Conservation (phyloP, 2,113 vertebrate species). For the Hippocampus mohnikei region DNA sequence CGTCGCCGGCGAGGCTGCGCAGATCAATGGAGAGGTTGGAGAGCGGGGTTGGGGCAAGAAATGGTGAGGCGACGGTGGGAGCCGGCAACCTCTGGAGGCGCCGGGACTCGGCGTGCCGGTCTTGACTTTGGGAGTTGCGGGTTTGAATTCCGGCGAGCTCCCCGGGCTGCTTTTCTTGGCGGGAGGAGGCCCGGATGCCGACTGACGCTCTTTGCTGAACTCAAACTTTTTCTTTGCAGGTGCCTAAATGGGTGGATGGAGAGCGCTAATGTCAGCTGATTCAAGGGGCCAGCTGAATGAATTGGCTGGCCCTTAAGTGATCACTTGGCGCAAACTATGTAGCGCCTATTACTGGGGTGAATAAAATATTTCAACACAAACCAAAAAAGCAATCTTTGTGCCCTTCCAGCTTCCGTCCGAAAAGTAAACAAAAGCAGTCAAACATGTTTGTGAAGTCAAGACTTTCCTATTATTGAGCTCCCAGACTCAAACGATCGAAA, state of each 20-base stretch:
- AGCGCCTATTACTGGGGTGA: too few relatives aligned
- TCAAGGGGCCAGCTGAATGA: too few relatives aligned
- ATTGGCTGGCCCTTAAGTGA: too few relatives aligned
- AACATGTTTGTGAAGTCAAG: background rate
- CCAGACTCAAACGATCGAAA: background rate
- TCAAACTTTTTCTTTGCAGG: constrained; percentile 84
- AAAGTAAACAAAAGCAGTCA: too few relatives aligned
- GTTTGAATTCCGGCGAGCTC: constrained; percentile 58
- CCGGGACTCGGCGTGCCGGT: constrained; percentile 47
- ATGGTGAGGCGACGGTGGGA: background rate
- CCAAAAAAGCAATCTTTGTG: too few relatives aligned
- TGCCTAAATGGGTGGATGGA: constrained; percentile 43
- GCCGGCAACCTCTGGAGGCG: constrained; percentile 70
- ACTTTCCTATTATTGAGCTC: background rate
- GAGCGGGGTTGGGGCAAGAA: too few relatives aligned
- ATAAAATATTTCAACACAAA: background rate
- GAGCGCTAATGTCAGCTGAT: too few relatives aligned
- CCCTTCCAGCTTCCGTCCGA: too few relatives aligned
- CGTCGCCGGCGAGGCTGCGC: constrained; percentile 45
- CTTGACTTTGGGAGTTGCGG: constrained; percentile 59
- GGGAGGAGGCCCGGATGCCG: constrained; percentile 44
- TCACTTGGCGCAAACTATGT: too few relatives aligned
- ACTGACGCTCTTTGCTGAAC: constrained; percentile 77
- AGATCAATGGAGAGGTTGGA: background rate
- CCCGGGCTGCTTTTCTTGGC: constrained; percentile 61